A percentile compares a stretch with the other conserved stretches of the same genome.
These are phyloP conservation scores for Lota lota DNA, from an alignment of 2,113 vertebrate genomes.

Conservation along the genomic window DNA sequence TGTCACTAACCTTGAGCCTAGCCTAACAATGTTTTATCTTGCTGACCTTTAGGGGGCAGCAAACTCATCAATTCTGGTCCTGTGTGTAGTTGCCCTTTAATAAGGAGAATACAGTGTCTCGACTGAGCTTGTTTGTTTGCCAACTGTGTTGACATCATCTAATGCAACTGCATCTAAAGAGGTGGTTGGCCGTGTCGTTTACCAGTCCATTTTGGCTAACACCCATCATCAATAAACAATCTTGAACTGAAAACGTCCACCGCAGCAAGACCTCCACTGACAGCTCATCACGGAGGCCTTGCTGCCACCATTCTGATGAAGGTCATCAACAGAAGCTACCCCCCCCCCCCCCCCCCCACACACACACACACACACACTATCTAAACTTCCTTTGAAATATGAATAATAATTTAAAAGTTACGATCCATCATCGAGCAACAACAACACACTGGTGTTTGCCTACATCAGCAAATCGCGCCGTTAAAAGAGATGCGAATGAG, in stretches of 20 bases:
- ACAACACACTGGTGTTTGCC: background rate
- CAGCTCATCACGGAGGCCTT: constrained; percentile 16
- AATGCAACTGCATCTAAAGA: background rate
- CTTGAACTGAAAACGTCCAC: constrained; percentile 16
- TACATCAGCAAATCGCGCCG: background rate
- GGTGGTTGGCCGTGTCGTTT: constrained; percentile 16
- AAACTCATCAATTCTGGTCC: too few relatives aligned
- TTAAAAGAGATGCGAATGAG: constrained; percentile 1
- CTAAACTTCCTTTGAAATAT: constrained; percentile 4
- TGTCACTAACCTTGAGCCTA: too few relatives aligned
- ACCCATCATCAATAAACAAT: constrained; percentile 32
- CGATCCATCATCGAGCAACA: background rate
- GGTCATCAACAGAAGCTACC: constrained; percentile 1
- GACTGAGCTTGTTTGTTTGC: background rate
- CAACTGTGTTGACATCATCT: background rate
- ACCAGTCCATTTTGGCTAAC: constrained; percentile 35
- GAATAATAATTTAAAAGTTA: background rate
- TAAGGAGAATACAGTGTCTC: too few relatives aligned
- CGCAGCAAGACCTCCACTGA: constrained; percentile 2
- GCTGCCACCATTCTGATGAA: constrained; percentile 1
- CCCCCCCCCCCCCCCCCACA: background rate
- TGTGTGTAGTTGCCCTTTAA: background rate
- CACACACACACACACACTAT: too few relatives aligned
- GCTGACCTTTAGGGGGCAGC: too few relatives aligned
- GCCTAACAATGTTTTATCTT: too few relatives aligned